A percentile compares a stretch with the other conserved stretches of the same genome.
Evolutionary conservation across 2,888 invertebrate species (phyloP).

Genomic region (Ormyrus pomaceus): DNA sequence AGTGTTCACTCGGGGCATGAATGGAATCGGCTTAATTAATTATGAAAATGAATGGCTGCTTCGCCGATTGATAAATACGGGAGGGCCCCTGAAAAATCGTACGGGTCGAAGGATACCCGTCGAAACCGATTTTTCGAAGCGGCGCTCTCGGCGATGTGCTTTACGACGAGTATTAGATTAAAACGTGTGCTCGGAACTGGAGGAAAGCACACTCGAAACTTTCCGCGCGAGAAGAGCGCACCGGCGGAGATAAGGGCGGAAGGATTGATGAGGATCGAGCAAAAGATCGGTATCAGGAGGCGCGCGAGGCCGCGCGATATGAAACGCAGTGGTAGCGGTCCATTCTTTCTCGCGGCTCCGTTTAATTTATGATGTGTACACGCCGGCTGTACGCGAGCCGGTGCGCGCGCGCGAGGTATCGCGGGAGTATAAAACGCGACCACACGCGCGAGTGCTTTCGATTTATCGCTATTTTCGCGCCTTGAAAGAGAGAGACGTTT

Average conservation of each 20-base stretch:
- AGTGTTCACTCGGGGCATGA: background rate
- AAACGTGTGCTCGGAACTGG: too few species aligned
- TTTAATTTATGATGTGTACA: constrained; percentile 34
- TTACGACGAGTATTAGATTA: too few species aligned
- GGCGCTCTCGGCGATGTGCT: too few species aligned
- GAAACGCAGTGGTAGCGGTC: background rate
- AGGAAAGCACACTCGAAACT: too few species aligned
- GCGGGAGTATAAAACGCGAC: constrained; percentile 1
- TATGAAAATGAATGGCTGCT: background rate
- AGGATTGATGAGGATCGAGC: constrained; percentile 37
- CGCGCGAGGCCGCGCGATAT: too few species aligned
- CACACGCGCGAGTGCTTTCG: background rate
- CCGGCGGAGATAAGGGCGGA: background rate
- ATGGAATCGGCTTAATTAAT: background rate
- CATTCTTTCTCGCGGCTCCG: constrained; percentile 38
- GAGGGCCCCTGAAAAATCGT: too few species aligned
- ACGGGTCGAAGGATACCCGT: too few species aligned
- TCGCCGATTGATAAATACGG: background rate
- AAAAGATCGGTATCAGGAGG: constrained; percentile 17
- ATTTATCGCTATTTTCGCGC: constrained; percentile 14
- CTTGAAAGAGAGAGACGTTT: background rate
- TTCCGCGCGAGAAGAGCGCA: too few species aligned
- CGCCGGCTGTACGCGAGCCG: background rate
- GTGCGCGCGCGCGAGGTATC: too few species aligned
- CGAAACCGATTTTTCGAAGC: too few species aligned